Evolutionary conservation across 2,797 vertebrate species (phyloP), one percentile per base, ranked within the genome.

Genomic region (Scleropages formosus): DNA sequence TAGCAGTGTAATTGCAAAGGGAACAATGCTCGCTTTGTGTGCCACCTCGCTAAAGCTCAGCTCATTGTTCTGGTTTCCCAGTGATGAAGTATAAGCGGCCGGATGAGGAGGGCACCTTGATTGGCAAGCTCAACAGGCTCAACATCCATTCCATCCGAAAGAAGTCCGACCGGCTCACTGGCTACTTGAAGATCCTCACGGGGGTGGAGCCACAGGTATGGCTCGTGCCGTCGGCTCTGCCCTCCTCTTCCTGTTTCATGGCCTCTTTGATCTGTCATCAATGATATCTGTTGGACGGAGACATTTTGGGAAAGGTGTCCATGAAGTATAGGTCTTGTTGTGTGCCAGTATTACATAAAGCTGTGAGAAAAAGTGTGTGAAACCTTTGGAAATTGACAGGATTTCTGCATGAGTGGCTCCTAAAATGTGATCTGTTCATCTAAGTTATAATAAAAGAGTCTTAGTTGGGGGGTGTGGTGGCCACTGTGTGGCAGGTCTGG

Each of bases 111-210:
- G 94, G 94, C 83, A 95, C 94, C 0, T 81, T 99, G 75, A 96
- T 94, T 84, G 94, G 94, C 31, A 98, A 96, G 86, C 86, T 99
- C 73, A 90, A 96, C 77, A 96, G 94, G 85, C 85, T 99, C 73
- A 99, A 91, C 86, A 96, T 99, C 83, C 97, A 97, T 84, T 99
- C 97, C 13, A 96, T 99, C 82, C 93, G 94, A 73, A 99, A 99
- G 87, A 98, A 98, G 87, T 95, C 96, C 0, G 98, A 98, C 88
- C 91, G 97, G 78, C 95, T 98, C 78, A 98, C 97, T 16, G 94
- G 95, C 18, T 95, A 94, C 77, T 91, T 98, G 75, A 98, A 96
- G 88, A 95, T 98, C 78, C 91, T 98, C 79, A 96, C 96, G 0
- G 93, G 96, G 73, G 94, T 95, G 78, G 96, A 98, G 83, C 93